A percentile compares a stretch with the other conserved stretches of the same genome.
Conservation (phyloP, 2,888 invertebrate genomes). For the Helleia helle region DNA sequence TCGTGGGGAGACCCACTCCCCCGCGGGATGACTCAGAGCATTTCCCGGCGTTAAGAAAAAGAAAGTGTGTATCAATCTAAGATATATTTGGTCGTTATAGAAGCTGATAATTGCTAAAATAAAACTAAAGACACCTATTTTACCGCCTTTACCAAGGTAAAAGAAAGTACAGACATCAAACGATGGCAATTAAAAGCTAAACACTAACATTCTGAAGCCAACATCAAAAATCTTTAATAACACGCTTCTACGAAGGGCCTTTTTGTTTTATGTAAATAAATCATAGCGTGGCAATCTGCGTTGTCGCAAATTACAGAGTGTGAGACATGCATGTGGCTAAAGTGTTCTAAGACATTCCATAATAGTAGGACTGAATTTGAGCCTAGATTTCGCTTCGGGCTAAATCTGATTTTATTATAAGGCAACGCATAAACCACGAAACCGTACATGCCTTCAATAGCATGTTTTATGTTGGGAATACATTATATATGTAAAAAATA, state of each 20-base stretch:
- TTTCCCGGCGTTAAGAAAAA: too few species aligned
- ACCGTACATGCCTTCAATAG: not conserved
- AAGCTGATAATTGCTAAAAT: too few species aligned
- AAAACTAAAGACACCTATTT: too few species aligned
- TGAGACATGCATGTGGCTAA: slow-evolving; percentile 45
- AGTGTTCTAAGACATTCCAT: slow-evolving; percentile 54
- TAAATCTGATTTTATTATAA: slow-evolving; percentile 6
- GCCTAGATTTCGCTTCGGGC: slow-evolving; percentile 41
- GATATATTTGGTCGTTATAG: too few species aligned
- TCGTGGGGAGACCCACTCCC: too few species aligned
- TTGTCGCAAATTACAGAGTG: slow-evolving; percentile 59
- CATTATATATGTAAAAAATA: too few species aligned
- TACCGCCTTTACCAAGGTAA: too few species aligned
- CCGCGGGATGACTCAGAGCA: too few species aligned
- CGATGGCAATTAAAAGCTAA: not conserved
- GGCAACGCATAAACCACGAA: not conserved
- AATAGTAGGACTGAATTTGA: slow-evolving; percentile 52
- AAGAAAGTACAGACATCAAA: not conserved
- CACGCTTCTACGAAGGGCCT: slow-evolving; percentile 26
- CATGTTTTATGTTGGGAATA: too few species aligned
- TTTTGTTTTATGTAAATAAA: slow-evolving; percentile 65
- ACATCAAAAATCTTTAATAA: slow-evolving; percentile 39
- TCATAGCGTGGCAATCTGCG: slow-evolving; percentile 41
- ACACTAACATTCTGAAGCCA: not conserved
- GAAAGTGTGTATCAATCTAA: too few species aligned